A percentile compares a stretch with the other conserved stretches of the same genome.
Evolutionary conservation across 2,113 vertebrate genomes (phyloP).

Genomic region (Mastomys coucha): DNA sequence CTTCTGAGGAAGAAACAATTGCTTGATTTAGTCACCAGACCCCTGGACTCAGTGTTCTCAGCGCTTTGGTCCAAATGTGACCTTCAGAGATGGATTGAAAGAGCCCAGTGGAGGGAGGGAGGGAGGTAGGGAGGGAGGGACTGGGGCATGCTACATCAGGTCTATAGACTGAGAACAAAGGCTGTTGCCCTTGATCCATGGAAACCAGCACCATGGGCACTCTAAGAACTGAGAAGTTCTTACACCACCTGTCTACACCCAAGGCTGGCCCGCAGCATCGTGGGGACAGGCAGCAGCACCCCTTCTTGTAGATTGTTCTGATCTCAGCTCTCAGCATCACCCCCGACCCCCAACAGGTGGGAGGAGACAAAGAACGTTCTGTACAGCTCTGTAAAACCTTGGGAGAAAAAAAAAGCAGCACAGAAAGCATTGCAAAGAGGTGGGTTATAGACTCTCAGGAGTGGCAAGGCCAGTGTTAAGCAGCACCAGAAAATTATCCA

Average conservation of each 20-base stretch:
- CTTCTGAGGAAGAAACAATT: slow-evolving; percentile 17
- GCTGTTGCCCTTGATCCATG: not conserved
- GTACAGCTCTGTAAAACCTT: not conserved
- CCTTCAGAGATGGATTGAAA: slow-evolving; percentile 56
- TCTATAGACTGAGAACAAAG: slow-evolving; percentile 30
- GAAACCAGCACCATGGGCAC: not conserved
- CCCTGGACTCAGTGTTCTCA: not conserved
- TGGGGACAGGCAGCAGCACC: not conserved
- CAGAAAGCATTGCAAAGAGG: not conserved
- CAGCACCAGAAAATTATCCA: not conserved
- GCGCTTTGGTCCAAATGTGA: not conserved
- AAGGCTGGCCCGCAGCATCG: not conserved
- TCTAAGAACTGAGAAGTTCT: not conserved
- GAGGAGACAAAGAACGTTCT: slow-evolving; percentile 31
- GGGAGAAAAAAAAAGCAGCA: not conserved
- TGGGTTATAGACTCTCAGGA: too few species aligned
- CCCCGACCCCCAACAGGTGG: not conserved
- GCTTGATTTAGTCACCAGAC: slow-evolving; percentile 33
- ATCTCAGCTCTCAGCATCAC: not conserved
- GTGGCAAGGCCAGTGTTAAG: not conserved
- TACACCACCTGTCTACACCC: accelerated
- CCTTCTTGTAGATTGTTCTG: not conserved
- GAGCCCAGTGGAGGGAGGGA: not conserved
- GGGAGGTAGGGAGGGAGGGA: not conserved
- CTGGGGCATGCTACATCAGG: not conserved